phyloP scores from a whole-genome alignment of 2,888 invertebrate genomes.

The Uloborus plumipes region DNA sequence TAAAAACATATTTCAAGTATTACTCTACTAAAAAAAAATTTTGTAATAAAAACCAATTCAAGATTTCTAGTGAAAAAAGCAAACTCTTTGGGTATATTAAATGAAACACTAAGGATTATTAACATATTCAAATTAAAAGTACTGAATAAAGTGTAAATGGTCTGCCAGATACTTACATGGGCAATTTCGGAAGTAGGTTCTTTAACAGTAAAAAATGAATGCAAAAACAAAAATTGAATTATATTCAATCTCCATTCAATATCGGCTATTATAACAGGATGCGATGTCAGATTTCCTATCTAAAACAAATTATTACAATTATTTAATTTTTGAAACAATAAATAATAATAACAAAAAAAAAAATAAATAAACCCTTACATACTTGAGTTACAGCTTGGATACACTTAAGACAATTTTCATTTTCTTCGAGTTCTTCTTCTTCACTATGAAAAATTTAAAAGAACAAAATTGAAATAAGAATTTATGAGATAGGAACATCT shows the following conservation, averaged over 20 bases:
- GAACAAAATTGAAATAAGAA: too few relatives aligned
- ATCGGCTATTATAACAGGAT: slow-evolving; percentile 29
- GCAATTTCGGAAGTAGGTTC: slow-evolving; percentile 16
- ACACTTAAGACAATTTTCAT: background rate
- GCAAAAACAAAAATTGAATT: slow-evolving; percentile 48
- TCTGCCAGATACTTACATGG: slow-evolving; percentile 31
- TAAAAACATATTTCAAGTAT: too few relatives aligned
- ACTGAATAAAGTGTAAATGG: background rate
- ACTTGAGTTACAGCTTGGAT: slow-evolving; percentile 32
- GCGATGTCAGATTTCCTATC: slow-evolving; percentile 41
- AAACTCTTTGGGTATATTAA: background rate
- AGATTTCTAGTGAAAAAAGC: background rate
- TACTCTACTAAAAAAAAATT: too few relatives aligned
- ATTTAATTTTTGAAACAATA: background rate
- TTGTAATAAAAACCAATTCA: too few relatives aligned
- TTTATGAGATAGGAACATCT: too few relatives aligned
- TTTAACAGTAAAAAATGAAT: slow-evolving; percentile 50
- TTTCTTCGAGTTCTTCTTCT: background rate
- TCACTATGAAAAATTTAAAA: background rate
- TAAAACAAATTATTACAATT: slow-evolving; percentile 12
- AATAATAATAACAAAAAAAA: background rate
- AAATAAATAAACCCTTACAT: slow-evolving; percentile 1
- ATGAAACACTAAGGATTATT: background rate
- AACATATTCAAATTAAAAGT: background rate
- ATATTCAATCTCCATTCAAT: slow-evolving; percentile 36